Conservation (phyloP, 1,140 invertebrate species). For the Drosophila nigromelanica region DNA sequence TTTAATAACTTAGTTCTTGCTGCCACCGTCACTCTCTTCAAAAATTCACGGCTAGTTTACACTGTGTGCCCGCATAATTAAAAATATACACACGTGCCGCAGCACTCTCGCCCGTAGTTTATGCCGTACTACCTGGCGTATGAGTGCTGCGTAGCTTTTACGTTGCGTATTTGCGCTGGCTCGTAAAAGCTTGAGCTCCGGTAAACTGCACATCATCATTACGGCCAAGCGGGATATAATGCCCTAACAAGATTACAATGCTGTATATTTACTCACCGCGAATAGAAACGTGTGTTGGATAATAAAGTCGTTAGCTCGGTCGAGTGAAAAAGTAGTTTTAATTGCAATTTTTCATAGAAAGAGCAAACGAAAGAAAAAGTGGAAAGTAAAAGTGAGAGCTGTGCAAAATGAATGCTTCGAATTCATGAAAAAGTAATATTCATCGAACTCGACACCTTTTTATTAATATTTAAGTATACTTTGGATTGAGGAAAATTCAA, state of each 20-base stretch:
- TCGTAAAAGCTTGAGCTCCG: constrained; percentile 35
- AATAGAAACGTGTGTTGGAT: not conserved
- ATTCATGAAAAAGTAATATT: no score
- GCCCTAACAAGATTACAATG: constrained; percentile 34
- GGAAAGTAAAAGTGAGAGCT: not conserved
- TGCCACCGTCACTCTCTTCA: constrained; percentile 9
- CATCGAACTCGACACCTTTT: not conserved
- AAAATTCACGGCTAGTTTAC: constrained; percentile 56
- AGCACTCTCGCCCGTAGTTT: not conserved
- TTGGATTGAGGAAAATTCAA: not conserved
- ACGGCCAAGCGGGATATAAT: constrained; percentile 27
- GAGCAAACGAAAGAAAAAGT: not conserved
- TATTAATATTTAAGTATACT: not conserved
- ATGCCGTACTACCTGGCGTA: constrained; percentile 23
- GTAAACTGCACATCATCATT: constrained; percentile 50
- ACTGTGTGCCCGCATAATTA: constrained; percentile 69
- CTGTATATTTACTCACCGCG: constrained; percentile 28
- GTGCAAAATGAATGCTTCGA: not conserved
- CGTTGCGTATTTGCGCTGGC: constrained; percentile 46
- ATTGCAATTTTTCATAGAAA: constrained; percentile 4
- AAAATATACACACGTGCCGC: constrained; percentile 70
- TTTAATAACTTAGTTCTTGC: constrained; percentile 71
- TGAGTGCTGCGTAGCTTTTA: constrained; percentile 40
- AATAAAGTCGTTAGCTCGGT: constrained; percentile 29
- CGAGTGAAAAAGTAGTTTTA: constrained; percentile 11